Conservation (phyloP, 2,888 invertebrate genomes). For the Brachyopa scutellaris region DNA sequence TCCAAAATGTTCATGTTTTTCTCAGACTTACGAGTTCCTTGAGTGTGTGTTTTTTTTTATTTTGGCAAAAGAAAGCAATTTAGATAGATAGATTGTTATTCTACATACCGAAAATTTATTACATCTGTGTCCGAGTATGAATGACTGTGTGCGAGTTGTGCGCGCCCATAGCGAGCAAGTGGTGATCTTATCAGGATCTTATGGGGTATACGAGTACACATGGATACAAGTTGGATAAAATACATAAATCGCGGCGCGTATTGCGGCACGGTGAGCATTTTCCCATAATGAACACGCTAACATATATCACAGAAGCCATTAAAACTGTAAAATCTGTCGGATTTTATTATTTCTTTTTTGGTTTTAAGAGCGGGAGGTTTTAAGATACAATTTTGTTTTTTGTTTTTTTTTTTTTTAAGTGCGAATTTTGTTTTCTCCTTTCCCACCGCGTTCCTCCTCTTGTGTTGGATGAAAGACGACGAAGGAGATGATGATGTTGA, state of each 20-base stretch:
- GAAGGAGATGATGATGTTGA: constrained; percentile 48
- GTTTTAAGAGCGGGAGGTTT: constrained; percentile 46
- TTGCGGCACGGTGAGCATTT: constrained; percentile 59
- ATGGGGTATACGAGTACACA: constrained; percentile 33
- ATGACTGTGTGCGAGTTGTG: not conserved
- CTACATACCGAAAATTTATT: constrained; percentile 56
- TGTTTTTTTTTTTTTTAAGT: not conserved
- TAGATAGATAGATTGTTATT: constrained; percentile 72
- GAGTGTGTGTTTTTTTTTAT: constrained; percentile 1
- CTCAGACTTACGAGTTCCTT: no score
- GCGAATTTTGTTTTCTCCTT: constrained; percentile 13
- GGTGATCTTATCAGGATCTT: constrained; percentile 70
- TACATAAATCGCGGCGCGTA: constrained; percentile 59
- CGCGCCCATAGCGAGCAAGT: constrained; percentile 48
- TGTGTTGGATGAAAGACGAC: constrained; percentile 16
- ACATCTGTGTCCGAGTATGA: constrained; percentile 14
- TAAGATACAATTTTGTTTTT: constrained; percentile 25
- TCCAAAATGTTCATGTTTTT: constrained; percentile 6
- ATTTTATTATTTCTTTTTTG: constrained; percentile 48
- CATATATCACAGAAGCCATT: constrained; percentile 73
- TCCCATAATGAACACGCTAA: constrained; percentile 72
- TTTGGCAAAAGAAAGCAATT: constrained; percentile 72
- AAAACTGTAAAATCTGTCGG: constrained; percentile 72
- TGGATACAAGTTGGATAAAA: constrained; percentile 23
- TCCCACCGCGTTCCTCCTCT: not conserved